phyloP scores from a whole-genome alignment of 2,888 invertebrate species.

The Papilio demoleus region DNA sequence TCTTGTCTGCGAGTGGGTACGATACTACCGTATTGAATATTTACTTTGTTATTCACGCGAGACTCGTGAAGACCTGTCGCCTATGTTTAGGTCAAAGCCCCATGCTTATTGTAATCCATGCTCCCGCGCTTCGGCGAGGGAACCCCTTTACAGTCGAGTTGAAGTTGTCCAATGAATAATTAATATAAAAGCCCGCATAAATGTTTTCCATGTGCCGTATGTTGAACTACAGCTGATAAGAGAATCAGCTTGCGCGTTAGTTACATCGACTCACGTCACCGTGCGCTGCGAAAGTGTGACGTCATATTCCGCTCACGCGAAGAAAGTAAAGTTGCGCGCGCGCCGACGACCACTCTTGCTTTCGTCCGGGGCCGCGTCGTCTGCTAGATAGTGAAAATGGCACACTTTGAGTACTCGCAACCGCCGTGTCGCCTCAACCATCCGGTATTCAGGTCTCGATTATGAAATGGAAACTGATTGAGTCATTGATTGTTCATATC shows the following conservation, averaged over 20 bases:
- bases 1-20: not conserved
- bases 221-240: constrained; percentile 44
- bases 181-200: constrained; percentile 44
- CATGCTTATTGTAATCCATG: constrained; percentile 15
- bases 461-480: constrained; percentile 76
- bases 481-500: constrained; percentile 63
- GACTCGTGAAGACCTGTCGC: constrained; percentile 4
- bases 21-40: constrained; percentile 23
- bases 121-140: constrained; percentile 17
- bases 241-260: constrained; percentile 53
- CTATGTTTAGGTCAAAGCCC: constrained; percentile 16
- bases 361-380: constrained; percentile 74
- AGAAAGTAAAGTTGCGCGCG: constrained; percentile 79
- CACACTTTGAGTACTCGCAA: constrained; percentile 68
- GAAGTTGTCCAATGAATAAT: constrained; percentile 39
- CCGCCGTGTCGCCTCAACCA: constrained; percentile 61
- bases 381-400: constrained; percentile 81
- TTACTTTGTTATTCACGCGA: constrained; percentile 23
- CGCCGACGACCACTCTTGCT: constrained; percentile 70
- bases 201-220: constrained; percentile 41
- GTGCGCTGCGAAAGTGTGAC: constrained; percentile 76
- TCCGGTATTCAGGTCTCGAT: constrained; percentile 76
- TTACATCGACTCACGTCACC: constrained; percentile 76
- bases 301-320: constrained; percentile 73
- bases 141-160: constrained; percentile 19